A percentile compares a stretch with the other conserved stretches of the same genome.
Conservation (phyloP, 2,888 invertebrate genomes). For the Callyntrura sp. region DNA sequence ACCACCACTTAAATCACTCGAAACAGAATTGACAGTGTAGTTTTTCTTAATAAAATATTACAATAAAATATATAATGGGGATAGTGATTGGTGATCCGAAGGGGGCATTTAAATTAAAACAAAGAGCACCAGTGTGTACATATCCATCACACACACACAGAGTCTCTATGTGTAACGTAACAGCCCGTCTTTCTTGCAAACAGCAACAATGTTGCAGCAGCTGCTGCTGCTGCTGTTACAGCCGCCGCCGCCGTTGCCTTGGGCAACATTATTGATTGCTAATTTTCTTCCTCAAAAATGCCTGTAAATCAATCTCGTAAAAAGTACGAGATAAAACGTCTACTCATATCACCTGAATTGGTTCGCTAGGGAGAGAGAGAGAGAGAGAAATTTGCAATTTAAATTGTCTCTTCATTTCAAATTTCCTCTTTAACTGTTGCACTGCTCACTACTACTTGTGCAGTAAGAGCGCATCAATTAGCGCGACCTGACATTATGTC, state of each 20-base stretch:
- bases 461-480: slow-evolving; percentile 61
- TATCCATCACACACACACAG: slow-evolving; percentile 26
- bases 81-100: slow-evolving; percentile 53
- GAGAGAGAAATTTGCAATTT: slow-evolving; percentile 58
- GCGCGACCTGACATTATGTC: slow-evolving; percentile 66
- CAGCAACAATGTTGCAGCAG: not conserved
- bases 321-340: slow-evolving; percentile 13
- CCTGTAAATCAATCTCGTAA: slow-evolving; percentile 53
- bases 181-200: not conserved
- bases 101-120: slow-evolving; percentile 61
- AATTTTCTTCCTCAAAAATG: slow-evolving; percentile 41
- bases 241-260: slow-evolving; percentile 1
- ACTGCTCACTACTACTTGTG: not conserved
- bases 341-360: slow-evolving; percentile 10
- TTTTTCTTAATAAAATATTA: slow-evolving; percentile 38
- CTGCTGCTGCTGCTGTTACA: not conserved
- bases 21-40: slow-evolving; percentile 37
- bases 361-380: not conserved
- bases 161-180: not conserved
- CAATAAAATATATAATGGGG: not conserved
- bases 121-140: not conserved
- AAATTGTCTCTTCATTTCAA: slow-evolving; percentile 38
- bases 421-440: not conserved
- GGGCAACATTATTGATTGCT: slow-evolving; percentile 55
- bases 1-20: slow-evolving; percentile 47